A percentile compares a stretch with the other conserved stretches of the same genome.
These are phyloP conservation scores for Homarus americanus DNA, from an alignment of 1,140 invertebrate species.

Conservation along the genomic window DNA sequence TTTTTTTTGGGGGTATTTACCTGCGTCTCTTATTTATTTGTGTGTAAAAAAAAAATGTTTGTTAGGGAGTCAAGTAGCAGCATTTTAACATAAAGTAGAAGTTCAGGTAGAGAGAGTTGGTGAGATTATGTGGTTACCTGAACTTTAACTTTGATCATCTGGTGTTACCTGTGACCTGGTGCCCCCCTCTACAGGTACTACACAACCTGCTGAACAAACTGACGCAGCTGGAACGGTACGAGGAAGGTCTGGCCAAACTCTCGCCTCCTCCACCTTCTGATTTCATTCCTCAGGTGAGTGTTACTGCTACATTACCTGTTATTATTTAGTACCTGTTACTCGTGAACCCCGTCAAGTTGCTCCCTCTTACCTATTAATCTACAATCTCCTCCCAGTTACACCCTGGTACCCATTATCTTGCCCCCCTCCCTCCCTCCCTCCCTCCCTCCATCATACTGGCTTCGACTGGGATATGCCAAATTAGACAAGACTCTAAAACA, in stretches of 20 bases:
- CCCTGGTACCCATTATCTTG: not conserved
- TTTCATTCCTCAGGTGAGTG: slow-evolving; percentile 73
- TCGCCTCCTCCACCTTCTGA: slow-evolving; percentile 81
- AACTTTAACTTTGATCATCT: too few species aligned
- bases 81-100: too few species aligned
- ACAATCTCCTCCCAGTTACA: not conserved
- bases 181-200: slow-evolving; percentile 81
- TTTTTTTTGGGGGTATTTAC: too few species aligned
- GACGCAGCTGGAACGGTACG: slow-evolving; percentile 91
- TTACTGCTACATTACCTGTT: too few species aligned
- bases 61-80: too few species aligned
- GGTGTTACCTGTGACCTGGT: not conserved
- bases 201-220: slow-evolving; percentile 91
- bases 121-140: not conserved
- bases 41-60: too few species aligned
- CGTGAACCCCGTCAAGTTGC: not conserved
- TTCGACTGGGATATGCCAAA: too few species aligned
- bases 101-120: too few species aligned
- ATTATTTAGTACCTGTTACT: not conserved
- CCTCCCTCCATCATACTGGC: too few species aligned
- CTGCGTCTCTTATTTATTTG: too few species aligned
- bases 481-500: too few species aligned
- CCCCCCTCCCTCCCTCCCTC: not conserved
- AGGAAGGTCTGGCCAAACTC: slow-evolving; percentile 86
- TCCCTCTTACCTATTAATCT: not conserved